Conservation (phyloP, 2,797 vertebrate genomes). For the Percopsis omiscomaycus region DNA sequence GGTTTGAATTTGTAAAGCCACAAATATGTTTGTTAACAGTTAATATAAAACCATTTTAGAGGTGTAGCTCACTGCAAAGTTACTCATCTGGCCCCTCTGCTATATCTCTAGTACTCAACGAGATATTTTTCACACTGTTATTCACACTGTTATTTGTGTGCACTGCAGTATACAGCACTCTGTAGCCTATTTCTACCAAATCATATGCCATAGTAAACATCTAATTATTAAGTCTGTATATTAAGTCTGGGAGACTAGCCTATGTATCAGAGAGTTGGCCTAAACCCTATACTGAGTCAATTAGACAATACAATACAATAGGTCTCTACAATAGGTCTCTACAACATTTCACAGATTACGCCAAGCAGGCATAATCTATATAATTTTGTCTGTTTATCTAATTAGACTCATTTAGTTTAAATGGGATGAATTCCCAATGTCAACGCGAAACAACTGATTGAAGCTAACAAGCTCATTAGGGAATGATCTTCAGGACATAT, state of each 20-base stretch:
- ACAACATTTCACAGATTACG: conserved; percentile 52
- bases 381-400: conserved; percentile 51
- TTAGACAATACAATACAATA: too few relatives aligned
- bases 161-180: neutral
- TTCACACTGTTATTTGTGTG: neutral
- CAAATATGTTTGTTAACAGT: conserved; percentile 11
- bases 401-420: conserved; percentile 66
- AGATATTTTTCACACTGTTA: too few relatives aligned
- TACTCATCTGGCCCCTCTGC: neutral
- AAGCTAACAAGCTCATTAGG: conserved; percentile 76
- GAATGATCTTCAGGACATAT: conserved; percentile 38
- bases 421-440: conserved; percentile 63
- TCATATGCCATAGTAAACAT: neutral
- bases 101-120: neutral
- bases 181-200: too few relatives aligned
- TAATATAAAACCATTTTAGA: conserved; percentile 3
- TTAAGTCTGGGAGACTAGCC: conserved; percentile 20
- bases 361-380: conserved; percentile 62
- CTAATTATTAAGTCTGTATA: conserved; percentile 10
- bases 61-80: neutral
- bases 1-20: conserved; percentile 15
- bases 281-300: too few relatives aligned
- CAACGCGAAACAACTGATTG: conserved; percentile 51
- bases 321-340: neutral
- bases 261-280: too few relatives aligned